These are phyloP conservation scores for Steatocranus sp. DNA, from an alignment of 2,797 vertebrate species.

Conservation along the genomic window DNA sequence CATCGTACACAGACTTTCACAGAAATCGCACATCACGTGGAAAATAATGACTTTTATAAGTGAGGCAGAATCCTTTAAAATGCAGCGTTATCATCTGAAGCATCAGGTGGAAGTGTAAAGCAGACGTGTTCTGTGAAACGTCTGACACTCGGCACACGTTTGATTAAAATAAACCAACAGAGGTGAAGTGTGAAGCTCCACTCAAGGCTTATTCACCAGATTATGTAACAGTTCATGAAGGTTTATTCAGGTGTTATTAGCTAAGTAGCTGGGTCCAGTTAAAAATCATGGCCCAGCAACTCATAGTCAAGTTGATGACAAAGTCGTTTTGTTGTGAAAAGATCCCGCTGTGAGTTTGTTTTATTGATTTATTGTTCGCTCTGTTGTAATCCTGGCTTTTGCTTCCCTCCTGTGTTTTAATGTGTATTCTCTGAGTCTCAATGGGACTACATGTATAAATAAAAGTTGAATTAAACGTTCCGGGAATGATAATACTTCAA, in stretches of 20 bases:
- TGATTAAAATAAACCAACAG: constrained; percentile 2
- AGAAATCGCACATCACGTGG: accelerated
- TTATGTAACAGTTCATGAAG: background rate
- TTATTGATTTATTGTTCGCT: background rate
- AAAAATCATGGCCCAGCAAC: background rate
- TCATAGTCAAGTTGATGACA: background rate
- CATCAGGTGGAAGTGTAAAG: background rate
- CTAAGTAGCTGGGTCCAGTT: background rate
- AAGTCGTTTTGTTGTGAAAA: background rate
- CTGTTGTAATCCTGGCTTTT: accelerated
- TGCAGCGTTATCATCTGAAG: background rate
- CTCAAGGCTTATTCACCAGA: background rate
- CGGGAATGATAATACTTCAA: background rate
- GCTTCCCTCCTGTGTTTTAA: background rate
- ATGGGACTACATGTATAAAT: background rate
- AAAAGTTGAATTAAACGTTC: accelerated
- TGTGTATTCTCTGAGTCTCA: background rate
- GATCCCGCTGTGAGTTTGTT: background rate
- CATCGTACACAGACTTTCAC: background rate
- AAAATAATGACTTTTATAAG: accelerated
- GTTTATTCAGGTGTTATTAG: background rate
- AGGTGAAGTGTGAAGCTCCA: background rate
- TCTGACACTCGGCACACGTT: background rate
- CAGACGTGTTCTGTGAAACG: constrained; percentile 4
- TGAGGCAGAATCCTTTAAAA: background rate